A percentile compares a stretch with the other conserved stretches of the same genome.
Evolutionary conservation across 2,113 vertebrate species (phyloP).

Genomic region (Tragelaphus buxtoni): DNA sequence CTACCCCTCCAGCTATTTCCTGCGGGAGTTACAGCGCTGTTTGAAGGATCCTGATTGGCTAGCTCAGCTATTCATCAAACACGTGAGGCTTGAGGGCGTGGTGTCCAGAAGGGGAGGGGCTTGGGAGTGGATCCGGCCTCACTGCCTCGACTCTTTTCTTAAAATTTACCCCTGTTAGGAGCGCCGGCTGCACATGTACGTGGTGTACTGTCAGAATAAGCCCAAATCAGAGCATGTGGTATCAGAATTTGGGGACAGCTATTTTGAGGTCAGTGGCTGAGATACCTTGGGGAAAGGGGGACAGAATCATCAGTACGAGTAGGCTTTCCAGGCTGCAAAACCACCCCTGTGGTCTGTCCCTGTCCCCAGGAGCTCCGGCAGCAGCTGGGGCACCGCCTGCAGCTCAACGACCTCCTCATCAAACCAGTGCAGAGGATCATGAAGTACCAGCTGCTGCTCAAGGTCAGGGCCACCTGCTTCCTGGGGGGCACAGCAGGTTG

Average conservation of each 20-base stretch:
- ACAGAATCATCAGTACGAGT: neutral
- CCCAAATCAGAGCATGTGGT: conserved; percentile 94
- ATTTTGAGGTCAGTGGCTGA: conserved; percentile 90
- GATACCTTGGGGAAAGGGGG: neutral
- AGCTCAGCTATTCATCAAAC: conserved; percentile 94
- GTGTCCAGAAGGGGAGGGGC: neutral
- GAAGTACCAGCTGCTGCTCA: conserved; percentile 95
- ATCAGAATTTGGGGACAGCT: conserved; percentile 93
- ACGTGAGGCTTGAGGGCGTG: conserved; percentile 81
- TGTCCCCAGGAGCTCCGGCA: conserved; percentile 88
- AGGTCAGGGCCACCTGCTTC: conserved; percentile 80
- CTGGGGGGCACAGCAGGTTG: neutral
- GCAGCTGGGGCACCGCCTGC: conserved; percentile 91
- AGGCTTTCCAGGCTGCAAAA: neutral
- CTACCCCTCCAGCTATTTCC: conserved; percentile 85
- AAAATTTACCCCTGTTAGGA: conserved; percentile 79
- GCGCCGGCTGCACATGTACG: conserved; percentile 93
- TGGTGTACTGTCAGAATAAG: conserved; percentile 96
- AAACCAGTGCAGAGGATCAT: conserved; percentile 95
- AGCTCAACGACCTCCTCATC: conserved; percentile 94
- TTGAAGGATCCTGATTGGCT: conserved; percentile 89
- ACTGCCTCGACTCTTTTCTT: neutral
- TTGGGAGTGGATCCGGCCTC: neutral
- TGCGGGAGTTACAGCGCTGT: conserved; percentile 90
- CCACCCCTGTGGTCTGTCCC: neutral